Base-by-base conservation (phyloP, 2,113 vertebrate genomes). In the Erythrolamprus reginae region DNA sequence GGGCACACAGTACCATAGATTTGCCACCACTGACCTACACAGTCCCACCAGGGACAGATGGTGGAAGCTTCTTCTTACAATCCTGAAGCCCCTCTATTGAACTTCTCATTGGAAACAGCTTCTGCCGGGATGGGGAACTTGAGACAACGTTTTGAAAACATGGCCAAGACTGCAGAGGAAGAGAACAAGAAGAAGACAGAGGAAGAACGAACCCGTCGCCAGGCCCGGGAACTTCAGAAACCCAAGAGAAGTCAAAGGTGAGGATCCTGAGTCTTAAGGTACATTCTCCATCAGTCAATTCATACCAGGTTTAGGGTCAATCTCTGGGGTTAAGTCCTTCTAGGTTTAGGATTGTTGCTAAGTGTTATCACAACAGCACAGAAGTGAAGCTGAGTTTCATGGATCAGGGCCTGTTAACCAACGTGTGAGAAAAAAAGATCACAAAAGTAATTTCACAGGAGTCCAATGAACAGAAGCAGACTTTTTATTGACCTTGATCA, bases 61-160 rank as follows among this genome's bases (percentile, higher is more conserved):
- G 52, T 9, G 51, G 26, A 26, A 1, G 19, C 10, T 48, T 33
- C 28, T 52, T 1, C 0, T 0, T 0, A 5, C 38, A 24, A 3
- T 42, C 38, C 85, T 3, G 51, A 58, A 56, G 10, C 65, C 87
- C 52, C 70, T 85, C 91, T 10, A 26, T 33, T 51, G 50, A 51
- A 52, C 23, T 23, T 45, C 2, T 45, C 26, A 0, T 84, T 42
- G 52, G 93, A 17, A 33, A 23, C 82, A 95, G 97, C 92, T 65
- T 95, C 96, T 56, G 95, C 96, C 83, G 97, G 97, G 33, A 97
- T 98, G 10, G 97, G 98, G 53, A 98, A 97, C 52, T 96, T 99
- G 89, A 98, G 98, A 93, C 97, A 97, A 0, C 98, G 95, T 1
- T 99, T 99, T 93, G 99, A 99, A 89, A 97, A 94, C 94, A 97